These are phyloP conservation scores for Oligia fasciuncula DNA, from an alignment of 2,888 invertebrate genomes.

Conservation along the genomic window DNA sequence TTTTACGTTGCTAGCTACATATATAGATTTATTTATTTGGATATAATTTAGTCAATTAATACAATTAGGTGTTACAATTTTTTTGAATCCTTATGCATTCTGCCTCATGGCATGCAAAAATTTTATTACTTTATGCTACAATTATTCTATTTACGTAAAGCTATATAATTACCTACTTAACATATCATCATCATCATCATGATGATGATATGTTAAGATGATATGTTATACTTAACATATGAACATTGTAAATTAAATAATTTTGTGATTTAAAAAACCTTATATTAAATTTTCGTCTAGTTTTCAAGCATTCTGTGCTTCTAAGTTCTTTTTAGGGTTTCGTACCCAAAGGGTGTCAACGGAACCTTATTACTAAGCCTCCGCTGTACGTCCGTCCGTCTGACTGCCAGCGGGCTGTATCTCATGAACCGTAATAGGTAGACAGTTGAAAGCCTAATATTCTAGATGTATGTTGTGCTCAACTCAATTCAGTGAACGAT, in stretches of 20 bases:
- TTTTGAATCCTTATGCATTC: neutral
- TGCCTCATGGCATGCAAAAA: neutral
- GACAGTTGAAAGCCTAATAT: too few species aligned
- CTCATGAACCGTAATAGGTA: too few species aligned
- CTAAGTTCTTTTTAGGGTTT: neutral
- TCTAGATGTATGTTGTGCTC: too few species aligned
- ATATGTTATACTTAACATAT: too few species aligned
- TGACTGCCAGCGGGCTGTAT: too few species aligned
- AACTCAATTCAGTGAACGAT: too few species aligned
- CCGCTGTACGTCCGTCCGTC: too few species aligned
- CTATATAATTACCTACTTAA: neutral
- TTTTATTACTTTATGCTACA: neutral
- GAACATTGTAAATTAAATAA: neutral
- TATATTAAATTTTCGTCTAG: neutral
- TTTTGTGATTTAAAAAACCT: neutral
- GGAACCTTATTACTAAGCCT: too few species aligned
- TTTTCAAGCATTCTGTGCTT: neutral
- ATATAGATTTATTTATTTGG: neutral
- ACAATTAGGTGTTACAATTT: neutral
- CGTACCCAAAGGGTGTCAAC: too few species aligned
- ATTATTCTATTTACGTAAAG: neutral
- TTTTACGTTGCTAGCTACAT: neutral
- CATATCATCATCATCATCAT: too few species aligned
- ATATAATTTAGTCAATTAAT: neutral
- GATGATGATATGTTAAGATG: too few species aligned